Conservation (phyloP, 1,140 invertebrate species). For the Harpegnathos saltator region DNA sequence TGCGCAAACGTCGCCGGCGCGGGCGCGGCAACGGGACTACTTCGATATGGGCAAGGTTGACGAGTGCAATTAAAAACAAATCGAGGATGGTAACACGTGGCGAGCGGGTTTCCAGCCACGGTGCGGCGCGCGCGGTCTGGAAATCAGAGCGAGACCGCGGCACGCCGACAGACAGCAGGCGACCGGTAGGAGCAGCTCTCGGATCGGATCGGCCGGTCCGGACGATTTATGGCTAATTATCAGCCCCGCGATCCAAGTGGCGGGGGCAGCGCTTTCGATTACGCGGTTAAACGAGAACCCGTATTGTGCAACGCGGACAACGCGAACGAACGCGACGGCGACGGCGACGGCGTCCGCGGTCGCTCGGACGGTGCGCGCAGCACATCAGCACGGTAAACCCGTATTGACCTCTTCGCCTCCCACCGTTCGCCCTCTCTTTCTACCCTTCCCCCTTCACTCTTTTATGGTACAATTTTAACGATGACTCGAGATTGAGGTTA, state of each 20-base stretch:
- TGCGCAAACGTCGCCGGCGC: background rate
- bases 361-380: conserved; percentile 47
- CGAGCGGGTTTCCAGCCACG: no score
- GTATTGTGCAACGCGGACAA: conserved; percentile 62
- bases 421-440: background rate
- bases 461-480: conserved; percentile 62
- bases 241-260: conserved; percentile 39
- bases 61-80: conserved; percentile 13
- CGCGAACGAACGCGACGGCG: background rate
- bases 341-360: conserved; percentile 27
- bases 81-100: conserved; percentile 1
- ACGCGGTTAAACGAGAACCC: conserved; percentile 39
- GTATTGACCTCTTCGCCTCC: conserved; percentile 27
- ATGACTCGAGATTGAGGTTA: conserved; percentile 61
- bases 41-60: background rate
- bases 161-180: no score
- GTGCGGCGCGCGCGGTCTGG: background rate
- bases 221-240: conserved; percentile 80
- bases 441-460: conserved; percentile 9
- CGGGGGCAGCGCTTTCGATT: conserved; percentile 48
- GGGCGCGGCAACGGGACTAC: no score
- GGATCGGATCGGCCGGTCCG: conserved; percentile 68
- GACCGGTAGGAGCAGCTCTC: conserved; percentile 24
- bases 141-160: conserved; percentile 36
- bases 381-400: conserved; percentile 37